These are phyloP conservation scores for Onthophagus taurus DNA, from an alignment of 1,140 invertebrate genomes.

Conservation along the genomic window DNA sequence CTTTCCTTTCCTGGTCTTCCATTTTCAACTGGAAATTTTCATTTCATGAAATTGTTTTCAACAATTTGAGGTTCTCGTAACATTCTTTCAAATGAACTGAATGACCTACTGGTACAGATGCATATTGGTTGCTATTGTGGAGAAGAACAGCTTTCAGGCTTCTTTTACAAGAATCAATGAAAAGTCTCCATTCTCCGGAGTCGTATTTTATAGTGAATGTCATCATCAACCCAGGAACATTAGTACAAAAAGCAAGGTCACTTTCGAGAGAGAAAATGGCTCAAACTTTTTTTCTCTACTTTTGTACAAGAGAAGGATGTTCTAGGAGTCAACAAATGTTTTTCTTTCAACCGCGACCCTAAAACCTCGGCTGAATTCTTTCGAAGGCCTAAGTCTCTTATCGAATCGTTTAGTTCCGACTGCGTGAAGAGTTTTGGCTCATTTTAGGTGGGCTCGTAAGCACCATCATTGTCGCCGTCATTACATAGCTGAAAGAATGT, in stretches of 20 bases:
- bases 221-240: conserved; percentile 2
- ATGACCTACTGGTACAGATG: conserved; percentile 31
- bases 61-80: conserved; percentile 24
- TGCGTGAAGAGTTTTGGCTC: conserved; percentile 9
- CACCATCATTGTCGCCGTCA: neutral
- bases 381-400: conserved; percentile 11
- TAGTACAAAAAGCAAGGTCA: neutral
- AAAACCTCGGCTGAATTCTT: neutral
- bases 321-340: conserved; percentile 4
- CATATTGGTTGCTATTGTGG: conserved; percentile 32
- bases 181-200: conserved; percentile 15
- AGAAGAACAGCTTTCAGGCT: conserved; percentile 35
- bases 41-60: no score
- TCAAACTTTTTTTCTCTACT: conserved; percentile 6
- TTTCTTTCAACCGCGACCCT: conserved; percentile 2
- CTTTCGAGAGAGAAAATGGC: conserved; percentile 1
- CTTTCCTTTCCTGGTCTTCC: no score
- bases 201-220: conserved; percentile 6
- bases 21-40: no score
- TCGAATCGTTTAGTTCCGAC: conserved; percentile 5
- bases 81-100: conserved; percentile 28
- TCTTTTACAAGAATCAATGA: conserved; percentile 23
- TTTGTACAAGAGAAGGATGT: neutral
- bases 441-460: conserved; percentile 1
- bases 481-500: no score